Conservation (phyloP, 1,140 invertebrate genomes). For the Drosophila saltans region DNA sequence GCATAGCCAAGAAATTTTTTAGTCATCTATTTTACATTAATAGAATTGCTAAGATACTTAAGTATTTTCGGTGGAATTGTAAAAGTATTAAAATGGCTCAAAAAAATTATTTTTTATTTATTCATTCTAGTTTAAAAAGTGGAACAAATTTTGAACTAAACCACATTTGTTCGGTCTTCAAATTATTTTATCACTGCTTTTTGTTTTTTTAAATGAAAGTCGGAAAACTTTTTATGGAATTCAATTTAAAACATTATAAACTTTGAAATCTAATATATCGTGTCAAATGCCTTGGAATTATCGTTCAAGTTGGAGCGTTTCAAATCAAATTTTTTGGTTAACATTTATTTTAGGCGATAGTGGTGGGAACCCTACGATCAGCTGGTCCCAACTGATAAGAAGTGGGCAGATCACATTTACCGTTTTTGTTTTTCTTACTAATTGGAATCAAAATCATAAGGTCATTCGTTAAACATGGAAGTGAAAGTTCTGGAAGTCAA, state of each 20-base stretch:
- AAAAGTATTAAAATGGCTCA: neutral
- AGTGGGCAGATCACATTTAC: neutral
- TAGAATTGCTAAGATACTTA: slow-evolving; percentile 6
- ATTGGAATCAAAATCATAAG: slow-evolving; percentile 5
- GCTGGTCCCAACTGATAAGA: slow-evolving; percentile 63
- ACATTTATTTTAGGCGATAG: neutral
- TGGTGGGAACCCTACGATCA: slow-evolving; percentile 53
- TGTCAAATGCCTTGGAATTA: neutral
- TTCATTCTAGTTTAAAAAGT: neutral
- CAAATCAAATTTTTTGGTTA: slow-evolving; percentile 30
- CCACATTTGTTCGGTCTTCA: too few relatives aligned
- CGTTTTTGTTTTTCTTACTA: slow-evolving; percentile 2
- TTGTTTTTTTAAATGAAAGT: neutral
- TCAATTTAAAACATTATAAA: too few relatives aligned
- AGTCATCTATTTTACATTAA: neutral
- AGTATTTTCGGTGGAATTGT: slow-evolving; percentile 6
- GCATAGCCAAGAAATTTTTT: neutral
- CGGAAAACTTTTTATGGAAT: too few relatives aligned
- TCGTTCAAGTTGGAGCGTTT: slow-evolving; percentile 11
- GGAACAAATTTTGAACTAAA: too few relatives aligned
- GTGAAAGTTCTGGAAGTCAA: slow-evolving; percentile 53
- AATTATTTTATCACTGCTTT: neutral
- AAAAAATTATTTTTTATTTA: neutral
- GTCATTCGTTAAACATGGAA: slow-evolving; percentile 40
- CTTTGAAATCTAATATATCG: neutral